These are phyloP conservation scores for Anisognathus igniventris DNA, from an alignment of 2,797 vertebrate species.

Conservation along the genomic window DNA sequence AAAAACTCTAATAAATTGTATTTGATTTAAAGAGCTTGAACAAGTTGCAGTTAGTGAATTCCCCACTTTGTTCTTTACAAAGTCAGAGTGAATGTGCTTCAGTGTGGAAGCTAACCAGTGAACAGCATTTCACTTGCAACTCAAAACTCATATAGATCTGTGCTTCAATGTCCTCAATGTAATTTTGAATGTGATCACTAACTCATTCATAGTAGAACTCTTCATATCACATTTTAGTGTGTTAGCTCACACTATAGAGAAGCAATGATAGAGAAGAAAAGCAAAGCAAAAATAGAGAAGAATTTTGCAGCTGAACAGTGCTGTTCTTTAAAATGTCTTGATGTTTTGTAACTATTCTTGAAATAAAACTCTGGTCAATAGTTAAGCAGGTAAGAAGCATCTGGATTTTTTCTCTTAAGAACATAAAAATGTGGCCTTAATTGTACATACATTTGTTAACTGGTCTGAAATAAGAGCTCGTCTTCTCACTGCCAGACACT, in stretches of 20 bases:
- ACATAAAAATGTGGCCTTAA: background rate
- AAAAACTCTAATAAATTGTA: background rate
- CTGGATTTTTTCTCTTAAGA: background rate
- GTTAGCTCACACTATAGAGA: background rate
- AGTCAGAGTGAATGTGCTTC: background rate
- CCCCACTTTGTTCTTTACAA: background rate
- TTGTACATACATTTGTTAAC: background rate
- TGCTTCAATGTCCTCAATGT: background rate
- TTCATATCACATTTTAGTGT: background rate
- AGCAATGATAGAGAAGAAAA: background rate
- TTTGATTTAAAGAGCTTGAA: background rate
- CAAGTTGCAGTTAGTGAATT: background rate
- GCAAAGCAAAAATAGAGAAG: too few species aligned
- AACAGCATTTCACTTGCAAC: background rate
- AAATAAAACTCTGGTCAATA: background rate
- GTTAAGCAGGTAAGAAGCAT: background rate
- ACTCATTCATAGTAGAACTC: background rate
- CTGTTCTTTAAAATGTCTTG: background rate
- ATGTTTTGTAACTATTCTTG: background rate
- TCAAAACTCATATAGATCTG: background rate
- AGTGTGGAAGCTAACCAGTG: background rate
- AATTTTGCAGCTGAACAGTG: background rate
- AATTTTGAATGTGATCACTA: background rate
- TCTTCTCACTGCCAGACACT: background rate
- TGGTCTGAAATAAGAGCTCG: background rate